Percentiles rank a stretch among this genome's conserved stretches.
phyloP scores from a whole-genome alignment of 2,113 vertebrate species.

The Ceratotherium simum region DNA sequence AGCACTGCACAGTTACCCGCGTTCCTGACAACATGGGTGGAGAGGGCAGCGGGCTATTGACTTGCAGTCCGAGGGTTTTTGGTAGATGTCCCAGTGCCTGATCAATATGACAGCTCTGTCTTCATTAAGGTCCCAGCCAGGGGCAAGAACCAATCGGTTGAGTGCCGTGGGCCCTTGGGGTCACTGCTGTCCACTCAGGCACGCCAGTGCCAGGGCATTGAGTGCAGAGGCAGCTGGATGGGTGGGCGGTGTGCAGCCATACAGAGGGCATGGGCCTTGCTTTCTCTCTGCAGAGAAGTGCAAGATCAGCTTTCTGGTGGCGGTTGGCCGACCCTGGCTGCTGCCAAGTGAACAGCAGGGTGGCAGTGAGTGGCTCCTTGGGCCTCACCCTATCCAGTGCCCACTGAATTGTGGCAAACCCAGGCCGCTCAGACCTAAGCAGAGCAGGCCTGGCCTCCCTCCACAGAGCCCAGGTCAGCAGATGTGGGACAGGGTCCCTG shows the following conservation, averaged over 20 bases:
- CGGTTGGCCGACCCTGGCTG: neutral
- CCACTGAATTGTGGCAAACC: neutral
- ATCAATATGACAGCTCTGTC: constrained; percentile 56
- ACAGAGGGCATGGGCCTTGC: fast-evolving
- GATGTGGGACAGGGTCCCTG: fast-evolving
- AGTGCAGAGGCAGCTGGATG: neutral
- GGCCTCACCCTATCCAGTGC: neutral
- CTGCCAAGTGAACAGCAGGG: neutral
- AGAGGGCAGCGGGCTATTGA: constrained; percentile 21
- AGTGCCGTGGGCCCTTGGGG: neutral
- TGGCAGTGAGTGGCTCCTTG: neutral
- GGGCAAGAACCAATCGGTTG: neutral
- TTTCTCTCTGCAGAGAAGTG: neutral
- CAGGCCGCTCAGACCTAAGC: neutral
- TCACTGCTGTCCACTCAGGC: neutral
- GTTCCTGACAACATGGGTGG: neutral
- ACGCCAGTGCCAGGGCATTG: neutral
- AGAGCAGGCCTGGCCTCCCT: neutral
- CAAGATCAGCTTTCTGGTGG: neutral
- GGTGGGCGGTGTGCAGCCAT: neutral
- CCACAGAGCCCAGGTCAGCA: too few relatives aligned
- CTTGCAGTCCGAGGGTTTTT: neutral
- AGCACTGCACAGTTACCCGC: neutral
- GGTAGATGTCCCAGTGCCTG: neutral
- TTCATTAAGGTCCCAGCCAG: constrained; percentile 55